phyloP scores from a whole-genome alignment of 2,888 invertebrate genomes.

The Thereva unica region DNA sequence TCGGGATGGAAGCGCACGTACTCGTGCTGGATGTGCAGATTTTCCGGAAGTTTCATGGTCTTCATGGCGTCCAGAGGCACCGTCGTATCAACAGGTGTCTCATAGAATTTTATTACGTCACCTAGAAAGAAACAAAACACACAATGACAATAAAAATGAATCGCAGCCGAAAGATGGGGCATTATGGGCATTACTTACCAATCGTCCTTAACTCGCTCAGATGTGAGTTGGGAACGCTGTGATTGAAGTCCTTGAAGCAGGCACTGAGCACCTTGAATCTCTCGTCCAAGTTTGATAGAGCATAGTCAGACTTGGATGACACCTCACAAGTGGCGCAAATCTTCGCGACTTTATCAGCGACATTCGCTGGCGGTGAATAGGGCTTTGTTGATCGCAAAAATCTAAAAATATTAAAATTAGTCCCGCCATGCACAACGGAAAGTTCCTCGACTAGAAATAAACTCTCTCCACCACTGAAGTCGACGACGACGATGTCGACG shows the following conservation, averaged over 20 bases:
- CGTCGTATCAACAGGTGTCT: conserved; percentile 68
- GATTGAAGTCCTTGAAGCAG: conserved; percentile 72
- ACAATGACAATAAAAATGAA: no score
- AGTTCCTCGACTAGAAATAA: conserved; percentile 5
- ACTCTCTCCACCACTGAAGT: conserved; percentile 6
- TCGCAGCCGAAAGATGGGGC: background rate
- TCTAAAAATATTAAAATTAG: conserved; percentile 58
- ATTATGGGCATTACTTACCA: conserved; percentile 59
- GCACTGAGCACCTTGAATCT: conserved; percentile 73
- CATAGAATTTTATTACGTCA: conserved; percentile 74
- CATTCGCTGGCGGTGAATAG: conserved; percentile 74
- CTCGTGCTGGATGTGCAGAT: conserved; percentile 81
- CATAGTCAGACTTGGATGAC: conserved; percentile 54
- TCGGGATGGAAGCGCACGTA: conserved; percentile 84
- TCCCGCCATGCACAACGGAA: conserved; percentile 2
- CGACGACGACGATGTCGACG: no score
- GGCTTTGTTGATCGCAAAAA: conserved; percentile 75
- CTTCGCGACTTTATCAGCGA: conserved; percentile 63
- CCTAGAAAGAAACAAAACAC: conserved; percentile 53
- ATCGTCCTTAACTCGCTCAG: conserved; percentile 75
- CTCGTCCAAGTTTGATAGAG: conserved; percentile 47
- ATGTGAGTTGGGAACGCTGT: conserved; percentile 80
- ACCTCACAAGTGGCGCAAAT: conserved; percentile 66
- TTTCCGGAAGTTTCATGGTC: conserved; percentile 77
- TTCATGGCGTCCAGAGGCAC: conserved; percentile 76